Conservation (phyloP, 2,888 invertebrate species). For the Apocheima hispidaria region DNA sequence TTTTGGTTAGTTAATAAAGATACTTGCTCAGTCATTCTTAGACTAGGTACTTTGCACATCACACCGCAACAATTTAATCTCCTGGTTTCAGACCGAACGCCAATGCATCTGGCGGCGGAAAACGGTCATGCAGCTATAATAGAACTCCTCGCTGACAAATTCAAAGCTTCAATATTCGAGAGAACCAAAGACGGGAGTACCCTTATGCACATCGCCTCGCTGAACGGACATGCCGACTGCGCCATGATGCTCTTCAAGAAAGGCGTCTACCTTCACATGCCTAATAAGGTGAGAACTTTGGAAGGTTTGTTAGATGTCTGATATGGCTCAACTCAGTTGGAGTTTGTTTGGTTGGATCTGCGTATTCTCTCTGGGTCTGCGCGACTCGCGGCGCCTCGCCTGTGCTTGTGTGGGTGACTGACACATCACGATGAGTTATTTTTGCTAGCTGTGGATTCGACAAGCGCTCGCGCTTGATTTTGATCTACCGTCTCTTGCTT, state of each 20-base stretch:
- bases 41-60: neutral
- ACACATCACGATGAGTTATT: too few species aligned
- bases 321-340: too few species aligned
- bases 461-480: too few species aligned
- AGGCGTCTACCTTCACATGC: constrained; percentile 99
- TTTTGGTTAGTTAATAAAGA: too few species aligned
- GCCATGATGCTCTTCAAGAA: constrained; percentile 99
- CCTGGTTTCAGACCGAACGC: constrained; percentile 92
- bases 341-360: too few species aligned
- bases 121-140: constrained; percentile 98
- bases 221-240: constrained; percentile 98
- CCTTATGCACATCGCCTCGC: constrained; percentile 98
- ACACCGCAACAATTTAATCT: neutral
- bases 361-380: too few species aligned
- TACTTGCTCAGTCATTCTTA: too few species aligned
- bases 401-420: too few species aligned
- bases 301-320: too few species aligned
- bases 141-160: constrained; percentile 98
- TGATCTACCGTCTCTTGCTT: too few species aligned
- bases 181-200: constrained; percentile 99
- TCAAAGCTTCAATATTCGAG: constrained; percentile 98
- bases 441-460: too few species aligned
- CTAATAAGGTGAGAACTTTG: constrained; percentile 91
- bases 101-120: constrained; percentile 99
- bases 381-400: too few species aligned